These are phyloP conservation scores for Martes flavigula DNA, from an alignment of 2,797 vertebrate species.

Conservation along the genomic window DNA sequence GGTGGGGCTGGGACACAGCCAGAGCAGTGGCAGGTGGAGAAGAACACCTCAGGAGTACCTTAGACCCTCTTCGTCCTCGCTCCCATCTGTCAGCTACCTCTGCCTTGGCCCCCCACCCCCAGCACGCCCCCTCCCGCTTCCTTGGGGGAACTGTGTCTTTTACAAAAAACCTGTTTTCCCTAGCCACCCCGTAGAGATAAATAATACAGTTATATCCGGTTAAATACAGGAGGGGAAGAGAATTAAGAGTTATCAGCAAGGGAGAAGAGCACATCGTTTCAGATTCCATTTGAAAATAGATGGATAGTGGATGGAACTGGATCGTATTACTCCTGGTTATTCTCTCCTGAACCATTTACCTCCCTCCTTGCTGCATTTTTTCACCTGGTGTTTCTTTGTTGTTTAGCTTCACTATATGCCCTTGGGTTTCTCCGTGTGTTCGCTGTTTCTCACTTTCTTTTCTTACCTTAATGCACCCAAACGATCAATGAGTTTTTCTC, in stretches of 20 bases:
- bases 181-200: slow-evolving; percentile 26
- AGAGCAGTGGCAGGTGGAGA: neutral
- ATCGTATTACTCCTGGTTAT: slow-evolving; percentile 73
- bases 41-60: neutral
- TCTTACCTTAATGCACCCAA: neutral
- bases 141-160: slow-evolving; percentile 48
- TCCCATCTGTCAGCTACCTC: neutral
- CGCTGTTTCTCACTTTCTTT: neutral
- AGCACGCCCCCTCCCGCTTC: neutral
- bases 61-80: rapidly evolving
- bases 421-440: neutral
- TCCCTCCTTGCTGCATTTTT: neutral
- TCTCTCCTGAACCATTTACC: slow-evolving; percentile 14
- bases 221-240: slow-evolving; percentile 63
- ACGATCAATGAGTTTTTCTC: neutral
- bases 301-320: slow-evolving; percentile 53
- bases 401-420: neutral
- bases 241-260: slow-evolving; percentile 78
- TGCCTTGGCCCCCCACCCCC: neutral
- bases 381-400: neutral
- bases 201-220: slow-evolving; percentile 49
- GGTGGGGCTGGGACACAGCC: neutral
- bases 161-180: neutral
- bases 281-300: slow-evolving; percentile 74
- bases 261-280: slow-evolving; percentile 53